Percentiles rank a stretch among this genome's conserved stretches.
phyloP scores from a whole-genome alignment of 2,888 invertebrate genomes.

The Cantharis lateralis region DNA sequence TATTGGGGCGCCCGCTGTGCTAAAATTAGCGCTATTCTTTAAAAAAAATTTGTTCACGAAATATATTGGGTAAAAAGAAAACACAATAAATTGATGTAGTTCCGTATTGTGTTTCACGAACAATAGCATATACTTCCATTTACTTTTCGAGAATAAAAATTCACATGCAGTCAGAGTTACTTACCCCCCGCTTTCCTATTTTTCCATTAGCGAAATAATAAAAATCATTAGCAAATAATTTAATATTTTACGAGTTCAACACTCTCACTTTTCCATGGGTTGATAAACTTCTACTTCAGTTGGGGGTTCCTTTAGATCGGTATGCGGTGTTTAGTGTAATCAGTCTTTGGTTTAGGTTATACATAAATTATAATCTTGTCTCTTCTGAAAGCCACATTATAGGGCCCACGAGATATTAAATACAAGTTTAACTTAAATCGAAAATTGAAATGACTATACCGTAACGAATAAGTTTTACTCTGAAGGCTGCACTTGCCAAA shows the following conservation, averaged over 20 bases:
- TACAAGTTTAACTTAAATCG: background rate
- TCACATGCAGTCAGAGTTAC: background rate
- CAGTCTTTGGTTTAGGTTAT: constrained; percentile 22
- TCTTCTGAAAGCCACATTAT: constrained; percentile 10
- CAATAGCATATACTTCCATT: constrained; percentile 10
- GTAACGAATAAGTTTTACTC: background rate
- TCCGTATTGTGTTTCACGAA: constrained; percentile 7
- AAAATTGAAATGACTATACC: background rate
- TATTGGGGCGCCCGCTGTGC: background rate
- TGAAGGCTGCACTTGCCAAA: too few species aligned
- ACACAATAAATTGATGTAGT: constrained; percentile 10
- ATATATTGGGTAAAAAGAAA: constrained; percentile 7
- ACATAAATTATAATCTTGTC: constrained; percentile 23
- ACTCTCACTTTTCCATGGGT: background rate
- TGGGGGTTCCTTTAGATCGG: constrained; percentile 2
- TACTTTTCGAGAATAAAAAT: constrained; percentile 4
- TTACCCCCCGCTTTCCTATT: background rate
- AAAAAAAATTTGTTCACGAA: background rate
- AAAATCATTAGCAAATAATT: background rate
- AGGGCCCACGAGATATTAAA: constrained; percentile 17
- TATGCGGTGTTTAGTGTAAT: constrained; percentile 23
- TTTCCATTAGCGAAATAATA: background rate
- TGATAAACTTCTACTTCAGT: constrained; percentile 14
- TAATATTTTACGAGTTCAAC: background rate
- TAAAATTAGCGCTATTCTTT: constrained; percentile 1